Percentiles rank a stretch among this genome's conserved stretches.
These are phyloP conservation scores for Polietes domitor DNA, from an alignment of 2,888 invertebrate genomes.

Conservation along the genomic window DNA sequence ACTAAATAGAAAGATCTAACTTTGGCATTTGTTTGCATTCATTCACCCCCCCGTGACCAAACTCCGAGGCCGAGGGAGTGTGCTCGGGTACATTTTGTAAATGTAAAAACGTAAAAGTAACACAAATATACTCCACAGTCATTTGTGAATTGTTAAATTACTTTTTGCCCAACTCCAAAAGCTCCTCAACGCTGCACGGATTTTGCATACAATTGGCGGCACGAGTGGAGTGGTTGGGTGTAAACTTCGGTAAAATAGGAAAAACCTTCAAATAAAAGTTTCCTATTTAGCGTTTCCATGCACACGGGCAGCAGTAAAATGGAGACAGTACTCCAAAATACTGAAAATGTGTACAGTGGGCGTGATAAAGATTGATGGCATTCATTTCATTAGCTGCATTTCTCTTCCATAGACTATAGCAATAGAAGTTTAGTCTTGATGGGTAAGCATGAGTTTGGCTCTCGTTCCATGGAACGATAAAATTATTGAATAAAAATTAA, in stretches of 20 bases:
- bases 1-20: slow-evolving; percentile 38
- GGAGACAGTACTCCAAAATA: no score
- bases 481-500: no score
- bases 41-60: slow-evolving; percentile 1
- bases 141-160: slow-evolving; percentile 37
- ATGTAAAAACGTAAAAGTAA: slow-evolving; percentile 41
- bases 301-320: slow-evolving; percentile 22
- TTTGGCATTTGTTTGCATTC: slow-evolving; percentile 26
- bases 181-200: background rate
- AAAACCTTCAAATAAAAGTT: slow-evolving; percentile 53
- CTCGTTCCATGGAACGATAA: no score
- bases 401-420: no score
- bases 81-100: slow-evolving; percentile 47
- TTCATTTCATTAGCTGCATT: no score
- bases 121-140: slow-evolving; percentile 60
- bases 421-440: no score
- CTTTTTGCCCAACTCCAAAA: background rate
- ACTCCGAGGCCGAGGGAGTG: no score
- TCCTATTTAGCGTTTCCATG: slow-evolving; percentile 49
- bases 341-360: no score
- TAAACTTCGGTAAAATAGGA: slow-evolving; percentile 45
- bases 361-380: no score
- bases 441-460: no score
- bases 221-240: slow-evolving; percentile 24
- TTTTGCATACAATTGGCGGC: no score